Conservation (phyloP, 2,888 invertebrate species). For the Halocaridina rubra region DNA sequence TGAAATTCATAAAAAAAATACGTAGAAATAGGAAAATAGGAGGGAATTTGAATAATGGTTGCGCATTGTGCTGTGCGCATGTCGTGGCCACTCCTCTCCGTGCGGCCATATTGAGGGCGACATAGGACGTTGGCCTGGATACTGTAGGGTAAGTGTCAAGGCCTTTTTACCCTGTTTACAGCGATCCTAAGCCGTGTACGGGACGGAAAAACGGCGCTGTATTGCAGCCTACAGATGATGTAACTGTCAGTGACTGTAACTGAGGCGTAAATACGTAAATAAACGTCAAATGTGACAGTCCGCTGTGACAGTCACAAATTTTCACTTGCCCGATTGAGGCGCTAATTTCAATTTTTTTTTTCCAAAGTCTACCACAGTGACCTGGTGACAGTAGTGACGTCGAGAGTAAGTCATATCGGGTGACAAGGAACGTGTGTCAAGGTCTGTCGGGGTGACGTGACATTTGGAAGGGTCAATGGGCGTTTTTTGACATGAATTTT, state of each 20-base stretch:
- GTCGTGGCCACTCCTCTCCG: constrained; percentile 45
- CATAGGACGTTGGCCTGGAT: constrained; percentile 16
- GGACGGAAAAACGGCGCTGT: no score
- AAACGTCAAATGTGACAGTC: no score
- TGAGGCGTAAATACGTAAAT: no score
- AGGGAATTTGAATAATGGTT: background rate
- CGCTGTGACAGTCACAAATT: background rate
- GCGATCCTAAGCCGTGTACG: background rate
- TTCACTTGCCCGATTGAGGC: no score
- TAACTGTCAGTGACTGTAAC: background rate
- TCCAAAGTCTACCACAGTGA: no score
- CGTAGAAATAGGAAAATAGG: background rate
- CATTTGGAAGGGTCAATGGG: no score
- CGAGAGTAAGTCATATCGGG: no score
- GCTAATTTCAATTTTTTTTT: background rate
- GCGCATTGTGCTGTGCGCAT: constrained; percentile 32
- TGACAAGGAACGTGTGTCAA: no score
- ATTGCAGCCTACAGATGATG: background rate
- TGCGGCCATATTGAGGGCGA: constrained; percentile 50
- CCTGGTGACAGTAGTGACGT: no score
- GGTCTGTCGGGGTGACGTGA: no score
- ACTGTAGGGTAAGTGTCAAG: constrained; percentile 8
- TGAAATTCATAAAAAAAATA: background rate
- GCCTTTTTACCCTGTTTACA: background rate
- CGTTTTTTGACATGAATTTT: background rate